phyloP scores from a whole-genome alignment of 2,113 vertebrate species.

The Epinephelus moara region DNA sequence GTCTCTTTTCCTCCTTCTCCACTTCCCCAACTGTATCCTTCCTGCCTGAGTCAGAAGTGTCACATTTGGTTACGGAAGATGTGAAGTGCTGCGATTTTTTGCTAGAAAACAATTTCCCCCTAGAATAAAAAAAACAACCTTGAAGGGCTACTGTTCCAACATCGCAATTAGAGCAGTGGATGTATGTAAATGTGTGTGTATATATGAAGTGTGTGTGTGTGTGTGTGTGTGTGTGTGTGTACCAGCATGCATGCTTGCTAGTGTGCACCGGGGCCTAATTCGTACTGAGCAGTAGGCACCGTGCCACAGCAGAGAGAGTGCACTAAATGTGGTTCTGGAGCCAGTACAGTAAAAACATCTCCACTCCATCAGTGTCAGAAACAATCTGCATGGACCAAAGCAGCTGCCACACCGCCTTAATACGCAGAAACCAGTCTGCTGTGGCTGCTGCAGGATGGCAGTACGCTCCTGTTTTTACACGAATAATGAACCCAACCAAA shows the following conservation, averaged over 20 bases:
- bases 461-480: neutral
- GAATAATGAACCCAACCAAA: neutral
- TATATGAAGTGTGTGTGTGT: constrained; percentile 1
- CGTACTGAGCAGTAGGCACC: constrained; percentile 17
- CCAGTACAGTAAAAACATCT: constrained; percentile 72
- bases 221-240: constrained; percentile 1
- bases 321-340: constrained; percentile 71
- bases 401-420: constrained; percentile 57
- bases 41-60: constrained; percentile 64
- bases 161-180: constrained; percentile 35
- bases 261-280: constrained; percentile 19
- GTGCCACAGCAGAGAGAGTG: constrained; percentile 53
- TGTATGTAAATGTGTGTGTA: constrained; percentile 31
- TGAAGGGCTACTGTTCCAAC: constrained; percentile 58
- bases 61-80: constrained; percentile 60
- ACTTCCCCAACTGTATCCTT: constrained; percentile 65
- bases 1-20: constrained; percentile 44
- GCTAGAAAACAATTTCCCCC: constrained; percentile 44
- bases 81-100: constrained; percentile 42
- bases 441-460: constrained; percentile 41
- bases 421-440: neutral
- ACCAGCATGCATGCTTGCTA: constrained; percentile 2
- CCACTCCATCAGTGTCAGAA: constrained; percentile 76
- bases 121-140: constrained; percentile 1
- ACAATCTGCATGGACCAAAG: constrained; percentile 67